These are phyloP conservation scores for Napeogenes sylphis DNA, from an alignment of 2,888 invertebrate species.

Conservation along the genomic window DNA sequence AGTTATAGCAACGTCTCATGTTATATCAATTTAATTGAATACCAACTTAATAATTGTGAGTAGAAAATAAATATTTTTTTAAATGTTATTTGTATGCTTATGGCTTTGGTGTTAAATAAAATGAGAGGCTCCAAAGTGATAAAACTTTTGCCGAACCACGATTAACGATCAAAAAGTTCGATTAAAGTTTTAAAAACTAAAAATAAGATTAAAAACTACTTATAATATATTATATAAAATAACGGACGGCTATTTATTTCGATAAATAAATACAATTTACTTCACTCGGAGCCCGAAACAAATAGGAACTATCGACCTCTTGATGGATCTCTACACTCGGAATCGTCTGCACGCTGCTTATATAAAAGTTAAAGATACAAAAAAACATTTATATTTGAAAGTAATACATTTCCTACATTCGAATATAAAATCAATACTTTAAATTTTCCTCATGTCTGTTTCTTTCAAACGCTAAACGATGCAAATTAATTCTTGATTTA, in stretches of 20 bases:
- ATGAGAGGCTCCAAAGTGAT: constrained; percentile 9
- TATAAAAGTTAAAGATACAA: background rate
- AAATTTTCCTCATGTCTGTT: background rate
- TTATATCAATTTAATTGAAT: background rate
- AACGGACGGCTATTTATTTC: constrained; percentile 24
- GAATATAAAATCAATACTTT: too few species aligned
- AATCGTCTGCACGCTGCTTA: background rate
- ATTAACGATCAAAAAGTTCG: background rate
- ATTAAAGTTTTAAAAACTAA: too few species aligned
- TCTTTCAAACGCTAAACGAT: background rate
- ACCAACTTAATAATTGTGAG: background rate
- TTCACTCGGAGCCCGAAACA: constrained; percentile 28
- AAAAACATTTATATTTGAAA: constrained; percentile 11
- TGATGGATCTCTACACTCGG: constrained; percentile 47
- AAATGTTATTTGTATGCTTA: background rate
- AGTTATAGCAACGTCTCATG: background rate
- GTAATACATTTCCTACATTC: background rate
- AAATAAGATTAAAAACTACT: constrained; percentile 11
- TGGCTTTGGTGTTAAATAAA: constrained; percentile 12
- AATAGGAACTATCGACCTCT: constrained; percentile 73
- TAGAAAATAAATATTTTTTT: background rate
- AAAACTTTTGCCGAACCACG: background rate
- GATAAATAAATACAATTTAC: constrained; percentile 23
- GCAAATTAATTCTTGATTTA: too few species aligned
- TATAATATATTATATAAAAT: constrained; percentile 25